Evolutionary conservation across 2,888 invertebrate species (phyloP).

Genomic region (Drosophila lutescens): DNA sequence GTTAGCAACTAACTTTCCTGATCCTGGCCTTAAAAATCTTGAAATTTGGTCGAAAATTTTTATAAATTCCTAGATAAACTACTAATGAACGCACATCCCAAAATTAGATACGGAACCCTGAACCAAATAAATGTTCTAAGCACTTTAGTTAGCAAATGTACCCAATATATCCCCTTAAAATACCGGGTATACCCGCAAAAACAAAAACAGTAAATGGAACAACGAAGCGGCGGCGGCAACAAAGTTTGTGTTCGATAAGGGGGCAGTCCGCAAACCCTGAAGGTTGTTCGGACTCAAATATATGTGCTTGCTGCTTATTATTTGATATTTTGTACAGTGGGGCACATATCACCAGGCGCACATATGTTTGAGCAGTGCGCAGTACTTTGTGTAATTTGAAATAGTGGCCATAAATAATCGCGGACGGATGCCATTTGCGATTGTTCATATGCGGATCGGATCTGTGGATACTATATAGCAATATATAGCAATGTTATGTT

Average conservation of each 20-base stretch:
- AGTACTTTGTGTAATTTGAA: conserved; percentile 34
- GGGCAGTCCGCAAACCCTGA: conserved; percentile 41
- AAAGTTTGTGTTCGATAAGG: conserved; percentile 38
- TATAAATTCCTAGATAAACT: background rate
- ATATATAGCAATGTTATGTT: conserved; percentile 38
- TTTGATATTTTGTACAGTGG: conserved; percentile 23
- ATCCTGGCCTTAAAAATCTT: background rate
- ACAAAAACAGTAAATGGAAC: conserved; percentile 16
- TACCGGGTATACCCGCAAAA: background rate
- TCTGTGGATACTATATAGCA: conserved; percentile 10
- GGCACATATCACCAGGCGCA: conserved; percentile 14
- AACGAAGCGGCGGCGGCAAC: conserved; percentile 10
- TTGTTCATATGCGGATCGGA: conserved; percentile 28
- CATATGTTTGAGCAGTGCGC: conserved; percentile 13
- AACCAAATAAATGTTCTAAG: no score
- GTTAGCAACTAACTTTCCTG: background rate
- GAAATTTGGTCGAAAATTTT: no score
- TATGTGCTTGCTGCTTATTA: conserved; percentile 28
- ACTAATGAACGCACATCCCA: background rate
- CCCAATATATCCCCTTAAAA: background rate
- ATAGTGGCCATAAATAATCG: conserved; percentile 41
- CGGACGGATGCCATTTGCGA: conserved; percentile 33
- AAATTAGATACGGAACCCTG: background rate
- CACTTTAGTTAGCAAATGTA: no score
- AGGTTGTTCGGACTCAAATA: conserved; percentile 40